Conservation (phyloP, 2,888 invertebrate species). For the Serrognathus titanus region DNA sequence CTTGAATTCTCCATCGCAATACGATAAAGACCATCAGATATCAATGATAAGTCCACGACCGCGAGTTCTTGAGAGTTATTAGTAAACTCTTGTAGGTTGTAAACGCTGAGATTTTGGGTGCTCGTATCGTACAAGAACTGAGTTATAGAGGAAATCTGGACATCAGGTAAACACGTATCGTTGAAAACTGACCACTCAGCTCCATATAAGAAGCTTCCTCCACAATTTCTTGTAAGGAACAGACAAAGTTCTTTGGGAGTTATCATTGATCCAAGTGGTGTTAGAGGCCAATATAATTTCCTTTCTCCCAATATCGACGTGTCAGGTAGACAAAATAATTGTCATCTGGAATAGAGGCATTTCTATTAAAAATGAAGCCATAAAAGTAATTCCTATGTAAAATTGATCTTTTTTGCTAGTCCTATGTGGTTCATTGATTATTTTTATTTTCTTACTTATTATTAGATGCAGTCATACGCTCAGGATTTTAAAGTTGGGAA, state of each 20-base stretch:
- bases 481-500: too few species aligned
- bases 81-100: conserved; percentile 29
- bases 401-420: too few species aligned
- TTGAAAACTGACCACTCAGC: conserved; percentile 54
- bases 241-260: conserved; percentile 58
- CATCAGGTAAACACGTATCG: conserved; percentile 25
- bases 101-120: conserved; percentile 20
- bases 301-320: conserved; percentile 9
- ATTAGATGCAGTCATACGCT: too few species aligned
- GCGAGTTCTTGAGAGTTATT: conserved; percentile 27
- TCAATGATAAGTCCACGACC: conserved; percentile 36
- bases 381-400: too few species aligned
- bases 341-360: too few species aligned
- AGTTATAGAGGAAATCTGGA: conserved; percentile 23
- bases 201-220: conserved; percentile 58
- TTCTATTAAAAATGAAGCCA: too few species aligned
- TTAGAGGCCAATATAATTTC: conserved; percentile 49
- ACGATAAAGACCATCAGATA: conserved; percentile 32
- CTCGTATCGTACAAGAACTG: conserved; percentile 27
- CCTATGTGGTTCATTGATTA: too few species aligned
- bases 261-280: conserved; percentile 51
- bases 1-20: conserved; percentile 1
- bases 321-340: conserved; percentile 40
- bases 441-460: too few species aligned
- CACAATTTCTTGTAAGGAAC: conserved; percentile 57